These are phyloP conservation scores for Ctenoplectra terminalis DNA, from an alignment of 1,140 invertebrate genomes.

Conservation along the genomic window DNA sequence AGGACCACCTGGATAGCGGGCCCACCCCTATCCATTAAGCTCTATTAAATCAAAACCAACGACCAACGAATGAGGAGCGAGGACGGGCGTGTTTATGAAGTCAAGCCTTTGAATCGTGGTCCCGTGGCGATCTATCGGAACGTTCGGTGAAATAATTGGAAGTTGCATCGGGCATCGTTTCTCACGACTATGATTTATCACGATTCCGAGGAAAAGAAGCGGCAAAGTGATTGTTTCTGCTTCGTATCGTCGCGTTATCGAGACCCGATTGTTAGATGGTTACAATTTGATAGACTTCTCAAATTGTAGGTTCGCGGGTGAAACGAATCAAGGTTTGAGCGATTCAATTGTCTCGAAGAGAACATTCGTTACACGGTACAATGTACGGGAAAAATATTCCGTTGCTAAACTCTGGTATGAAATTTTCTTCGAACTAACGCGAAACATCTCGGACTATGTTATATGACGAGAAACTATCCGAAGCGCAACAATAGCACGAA, in stretches of 20 bases:
- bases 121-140: conserved; percentile 18
- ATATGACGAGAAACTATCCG: neutral
- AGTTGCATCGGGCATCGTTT: conserved; percentile 8
- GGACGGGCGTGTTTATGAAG: conserved; percentile 64
- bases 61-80: conserved; percentile 19
- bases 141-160: conserved; percentile 36
- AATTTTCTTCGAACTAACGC: no score
- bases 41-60: conserved; percentile 73
- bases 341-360: neutral
- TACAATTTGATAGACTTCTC: neutral
- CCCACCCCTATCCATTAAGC: conserved; percentile 74
- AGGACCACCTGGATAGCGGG: conserved; percentile 71
- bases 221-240: neutral
- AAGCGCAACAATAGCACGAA: conserved; percentile 2
- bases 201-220: neutral
- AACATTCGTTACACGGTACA: no score
- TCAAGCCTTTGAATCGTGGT: conserved; percentile 58
- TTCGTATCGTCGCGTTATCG: neutral
- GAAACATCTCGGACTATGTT: neutral
- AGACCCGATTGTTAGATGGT: neutral
- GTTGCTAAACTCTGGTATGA: no score
- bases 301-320: neutral
- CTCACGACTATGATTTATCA: conserved; percentile 45
- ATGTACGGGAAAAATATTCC: no score
- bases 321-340: neutral